These are phyloP conservation scores for Villa cingulata DNA, from an alignment of 2,888 invertebrate genomes.

Conservation along the genomic window DNA sequence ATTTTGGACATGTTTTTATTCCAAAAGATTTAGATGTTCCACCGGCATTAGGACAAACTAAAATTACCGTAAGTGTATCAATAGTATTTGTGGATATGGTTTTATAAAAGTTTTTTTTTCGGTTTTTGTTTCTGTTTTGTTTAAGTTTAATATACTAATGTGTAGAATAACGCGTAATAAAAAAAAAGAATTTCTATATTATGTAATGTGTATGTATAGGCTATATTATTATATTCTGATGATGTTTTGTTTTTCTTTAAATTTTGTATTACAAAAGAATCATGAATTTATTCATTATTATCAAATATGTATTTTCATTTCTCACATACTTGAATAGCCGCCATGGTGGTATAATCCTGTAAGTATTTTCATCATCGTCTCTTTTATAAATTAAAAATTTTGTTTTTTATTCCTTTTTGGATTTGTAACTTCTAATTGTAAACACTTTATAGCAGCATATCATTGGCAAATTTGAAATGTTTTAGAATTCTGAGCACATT, in stretches of 20 bases:
- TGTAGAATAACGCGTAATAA: too few species aligned
- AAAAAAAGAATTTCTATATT: too few species aligned
- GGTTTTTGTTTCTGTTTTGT: background rate
- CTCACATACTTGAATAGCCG: constrained; percentile 44
- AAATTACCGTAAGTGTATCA: constrained; percentile 63
- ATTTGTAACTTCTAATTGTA: too few species aligned
- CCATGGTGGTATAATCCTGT: constrained; percentile 90
- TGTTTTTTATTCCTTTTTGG: background rate
- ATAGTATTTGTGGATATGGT: background rate
- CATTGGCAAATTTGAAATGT: too few species aligned
- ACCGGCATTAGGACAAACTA: constrained; percentile 78
- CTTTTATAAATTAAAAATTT: background rate
- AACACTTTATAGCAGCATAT: too few species aligned
- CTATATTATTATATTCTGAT: too few species aligned
- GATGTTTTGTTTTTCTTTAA: too few species aligned
- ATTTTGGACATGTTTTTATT: constrained; percentile 80
- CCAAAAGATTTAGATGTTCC: constrained; percentile 82
- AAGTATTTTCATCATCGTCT: constrained; percentile 39
- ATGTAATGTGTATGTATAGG: too few species aligned
- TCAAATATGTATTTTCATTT: constrained; percentile 15
- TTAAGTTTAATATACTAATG: background rate
- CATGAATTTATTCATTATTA: constrained; percentile 1
- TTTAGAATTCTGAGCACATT: too few species aligned
- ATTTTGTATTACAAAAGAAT: background rate
- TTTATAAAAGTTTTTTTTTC: constrained; percentile 3